A percentile compares a stretch with the other conserved stretches of the same genome.
Conservation (phyloP, 2,113 vertebrate genomes). For the Cromileptes altivelis region DNA sequence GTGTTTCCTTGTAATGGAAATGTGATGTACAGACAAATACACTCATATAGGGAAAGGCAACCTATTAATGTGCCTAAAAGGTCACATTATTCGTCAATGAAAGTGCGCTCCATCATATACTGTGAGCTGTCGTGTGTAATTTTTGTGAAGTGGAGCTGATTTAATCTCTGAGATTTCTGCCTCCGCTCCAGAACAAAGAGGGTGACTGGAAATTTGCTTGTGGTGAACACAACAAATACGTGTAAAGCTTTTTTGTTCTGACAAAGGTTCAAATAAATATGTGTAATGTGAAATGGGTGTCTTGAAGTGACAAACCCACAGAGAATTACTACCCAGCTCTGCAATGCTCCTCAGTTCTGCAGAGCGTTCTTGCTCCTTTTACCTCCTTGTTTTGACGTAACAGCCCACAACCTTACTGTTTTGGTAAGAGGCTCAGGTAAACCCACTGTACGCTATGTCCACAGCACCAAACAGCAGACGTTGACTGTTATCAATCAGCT, state of each 20-base stretch:
- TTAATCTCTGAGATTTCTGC: background rate
- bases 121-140: background rate
- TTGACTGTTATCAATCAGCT: background rate
- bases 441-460: background rate
- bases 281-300: background rate
- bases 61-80: constrained; percentile 16
- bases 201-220: background rate
- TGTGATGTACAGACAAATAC: constrained; percentile 21
- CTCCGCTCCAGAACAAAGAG: background rate
- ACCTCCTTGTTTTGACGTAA: background rate
- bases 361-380: background rate
- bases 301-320: background rate
- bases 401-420: background rate
- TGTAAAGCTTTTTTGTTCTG: background rate
- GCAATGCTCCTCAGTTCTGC: background rate
- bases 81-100: constrained; percentile 26
- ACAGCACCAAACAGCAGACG: background rate
- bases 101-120: background rate
- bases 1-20: constrained; percentile 30
- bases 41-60: background rate
- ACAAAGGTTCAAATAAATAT: background rate
- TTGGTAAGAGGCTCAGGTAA: background rate
- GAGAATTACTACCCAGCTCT: no score
- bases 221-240: background rate
- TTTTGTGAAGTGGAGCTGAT: background rate